Evolutionary conservation across 35 echinoderm and acorn worm species (phyloP), one percentile per base, ranked within the genome.

Genomic region (Stichopus chloronotus): DNA sequence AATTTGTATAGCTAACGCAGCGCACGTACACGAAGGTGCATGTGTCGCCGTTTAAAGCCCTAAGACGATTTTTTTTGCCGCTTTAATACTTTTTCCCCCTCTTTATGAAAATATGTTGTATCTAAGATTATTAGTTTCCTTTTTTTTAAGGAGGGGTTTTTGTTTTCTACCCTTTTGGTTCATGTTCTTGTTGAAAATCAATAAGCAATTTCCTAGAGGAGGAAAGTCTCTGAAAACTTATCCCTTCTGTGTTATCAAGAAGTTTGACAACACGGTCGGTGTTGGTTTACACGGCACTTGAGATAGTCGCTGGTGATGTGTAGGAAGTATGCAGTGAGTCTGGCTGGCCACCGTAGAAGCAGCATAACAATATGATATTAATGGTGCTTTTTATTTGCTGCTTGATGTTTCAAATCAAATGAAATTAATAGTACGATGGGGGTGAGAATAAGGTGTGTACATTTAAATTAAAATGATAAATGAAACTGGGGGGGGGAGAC

Each of bases 141-240:
- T n/a, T 57, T 65, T 61, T 61, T 61, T 61, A 43, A 43, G 30
- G 30, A 43, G 30, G 30, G 30, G 30, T 43, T 43, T 43, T 43
- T 43, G 30, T 43, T 65, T 65, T 65, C 17, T 65, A 65, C 61
- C 61, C 17, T 10, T 65, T 81, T 81, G 78, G 12, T 30, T 19
- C 17, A 88, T 57, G 17, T 24, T 43, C 16, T 53, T 23, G 55
- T 83, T 58, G 65, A 89, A 91, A 91, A 91, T 91, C 90, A 91
- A 91, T 91, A 91, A 79, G 90, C 90, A 91, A 91, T 91, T 91
- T 91, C 90, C 90, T 91, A 55, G 59, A 91, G 90, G 87, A 52
- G 54, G 72, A 79, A 91, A 90, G 72, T 65, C 16, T 78, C 71
- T 91, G 90, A 78, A 91, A 91, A 79, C 16, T 65, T 57, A 91